A percentile compares a stretch with the other conserved stretches of the same genome.
Evolutionary conservation across 2,113 vertebrate genomes (phyloP).

Genomic region (Entelurus aequoreus): DNA sequence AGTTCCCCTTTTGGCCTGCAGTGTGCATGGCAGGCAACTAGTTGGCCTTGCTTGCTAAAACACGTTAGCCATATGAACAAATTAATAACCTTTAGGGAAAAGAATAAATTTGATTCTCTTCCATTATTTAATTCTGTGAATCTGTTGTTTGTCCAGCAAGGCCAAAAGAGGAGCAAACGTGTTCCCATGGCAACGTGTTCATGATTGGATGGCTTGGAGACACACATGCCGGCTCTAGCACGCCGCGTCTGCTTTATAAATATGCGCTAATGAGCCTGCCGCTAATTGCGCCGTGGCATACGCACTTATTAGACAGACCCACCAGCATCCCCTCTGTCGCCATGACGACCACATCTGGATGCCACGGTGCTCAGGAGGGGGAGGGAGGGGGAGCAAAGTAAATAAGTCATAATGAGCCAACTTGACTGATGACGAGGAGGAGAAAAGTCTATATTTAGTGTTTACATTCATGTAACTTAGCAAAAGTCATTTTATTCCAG

Average conservation of each 20-base stretch:
- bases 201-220: slow-evolving; percentile 35
- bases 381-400: background rate
- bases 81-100: slow-evolving; percentile 2
- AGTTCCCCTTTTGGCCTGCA: too few species aligned
- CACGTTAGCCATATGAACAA: background rate
- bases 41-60: too few species aligned
- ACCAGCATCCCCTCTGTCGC: background rate
- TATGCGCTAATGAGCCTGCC: slow-evolving; percentile 1
- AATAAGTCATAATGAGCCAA: background rate
- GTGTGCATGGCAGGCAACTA: too few species aligned
- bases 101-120: background rate
- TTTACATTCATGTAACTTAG: slow-evolving; percentile 2
- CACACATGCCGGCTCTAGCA: background rate
- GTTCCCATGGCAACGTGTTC: slow-evolving; percentile 57
- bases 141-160: slow-evolving; percentile 42
- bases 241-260: background rate
- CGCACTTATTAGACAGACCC: background rate
- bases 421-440: background rate
- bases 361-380: background rate
- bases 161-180: slow-evolving; percentile 42
- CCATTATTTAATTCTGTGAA: background rate
- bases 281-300: background rate
- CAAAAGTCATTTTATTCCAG: background rate
- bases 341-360: background rate
- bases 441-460: background rate